A percentile compares a stretch with the other conserved stretches of the same genome.
Evolutionary conservation across 2,797 vertebrate genomes (phyloP).

Genomic region (Sciaenops ocellatus): DNA sequence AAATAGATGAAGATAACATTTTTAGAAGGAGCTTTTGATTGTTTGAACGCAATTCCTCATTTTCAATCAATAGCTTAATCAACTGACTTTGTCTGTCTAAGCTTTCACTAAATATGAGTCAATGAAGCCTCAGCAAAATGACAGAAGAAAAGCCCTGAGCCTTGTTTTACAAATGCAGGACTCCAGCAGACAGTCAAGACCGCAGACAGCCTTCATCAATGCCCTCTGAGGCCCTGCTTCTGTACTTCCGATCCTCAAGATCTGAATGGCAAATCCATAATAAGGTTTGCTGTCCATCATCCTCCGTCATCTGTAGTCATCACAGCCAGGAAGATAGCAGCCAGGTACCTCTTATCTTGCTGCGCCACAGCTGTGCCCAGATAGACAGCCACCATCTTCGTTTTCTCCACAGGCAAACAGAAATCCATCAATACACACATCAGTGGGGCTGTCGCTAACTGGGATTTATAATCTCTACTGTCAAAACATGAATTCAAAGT

Average conservation of each 20-base stretch:
- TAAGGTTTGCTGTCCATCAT: conserved; percentile 60
- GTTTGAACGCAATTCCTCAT: neutral
- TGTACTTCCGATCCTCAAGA: conserved; percentile 47
- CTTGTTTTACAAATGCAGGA: conserved; percentile 12
- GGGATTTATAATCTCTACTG: neutral
- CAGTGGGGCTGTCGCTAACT: conserved; percentile 7
- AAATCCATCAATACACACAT: conserved; percentile 20
- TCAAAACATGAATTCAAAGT: conserved; percentile 14
- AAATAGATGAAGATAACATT: neutral
- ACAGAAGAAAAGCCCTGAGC: conserved; percentile 1
- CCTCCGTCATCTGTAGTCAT: conserved; percentile 54
- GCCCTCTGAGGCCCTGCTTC: conserved; percentile 28
- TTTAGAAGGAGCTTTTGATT: neutral
- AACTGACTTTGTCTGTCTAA: neutral
- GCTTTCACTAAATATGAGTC: conserved; percentile 18
- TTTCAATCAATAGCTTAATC: neutral
- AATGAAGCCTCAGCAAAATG: conserved; percentile 5
- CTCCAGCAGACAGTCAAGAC: conserved; percentile 18
- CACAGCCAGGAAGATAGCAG: conserved; percentile 49
- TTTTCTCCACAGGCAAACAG: conserved; percentile 14
- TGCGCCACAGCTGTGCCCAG: conserved; percentile 45
- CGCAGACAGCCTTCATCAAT: conserved; percentile 5
- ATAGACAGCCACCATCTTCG: conserved; percentile 17
- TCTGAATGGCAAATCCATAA: conserved; percentile 69
- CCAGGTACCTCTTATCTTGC: conserved; percentile 66